Base-by-base conservation (phyloP, 1,140 invertebrate species). In the Ditylenchus dipsaci region DNA sequence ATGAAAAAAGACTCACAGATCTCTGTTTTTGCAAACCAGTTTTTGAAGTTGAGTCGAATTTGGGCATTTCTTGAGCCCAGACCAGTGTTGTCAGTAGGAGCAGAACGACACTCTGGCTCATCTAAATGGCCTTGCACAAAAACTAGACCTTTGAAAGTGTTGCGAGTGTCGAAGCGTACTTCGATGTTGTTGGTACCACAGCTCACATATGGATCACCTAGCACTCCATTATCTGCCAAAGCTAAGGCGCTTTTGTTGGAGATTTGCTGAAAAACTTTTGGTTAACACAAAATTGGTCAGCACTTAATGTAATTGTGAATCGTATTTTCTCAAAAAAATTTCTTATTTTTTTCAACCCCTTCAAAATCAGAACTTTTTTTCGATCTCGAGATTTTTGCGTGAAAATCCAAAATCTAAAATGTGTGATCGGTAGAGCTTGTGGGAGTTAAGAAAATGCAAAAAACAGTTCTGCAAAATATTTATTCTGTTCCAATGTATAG, bases 141-240 rank as follows among this genome's bases (percentile, higher is more conserved):
- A 23, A 83, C 77, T 8, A 80, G 57, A 1, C 78, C 78, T 17
- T 57, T 42, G 60, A 80, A 80, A 1, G 80, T 69, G 30, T 76
- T 80, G 19, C 78, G 63, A 26, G 78, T 80, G 53, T 80, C 78
- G 60, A 80, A 80, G 47, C 78, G 67, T 23, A 82, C 78, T 61
- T 82, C 80, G 59, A 80, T 80, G 61, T 62, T 63, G 42, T 82
- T 73, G 11, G 62, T 72, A n/a, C 81, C 78, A 65, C 78, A 80
- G 53, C 79, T 67, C 15, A 80, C 81, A 61, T 69, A 78, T 7
- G 78, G 78, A 57, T 80, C 78, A 15, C 78, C 78, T 1, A 80
- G 42, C 53, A 80, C 72, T 19, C 75, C 78, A 67, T 80, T 80
- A 13, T 76, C 74, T 15, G 63, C 26, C 23, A 68, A 5, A 15